These are phyloP conservation scores for Rhinoraja longicauda DNA, from an alignment of 2,797 vertebrate genomes.

Conservation along the genomic window DNA sequence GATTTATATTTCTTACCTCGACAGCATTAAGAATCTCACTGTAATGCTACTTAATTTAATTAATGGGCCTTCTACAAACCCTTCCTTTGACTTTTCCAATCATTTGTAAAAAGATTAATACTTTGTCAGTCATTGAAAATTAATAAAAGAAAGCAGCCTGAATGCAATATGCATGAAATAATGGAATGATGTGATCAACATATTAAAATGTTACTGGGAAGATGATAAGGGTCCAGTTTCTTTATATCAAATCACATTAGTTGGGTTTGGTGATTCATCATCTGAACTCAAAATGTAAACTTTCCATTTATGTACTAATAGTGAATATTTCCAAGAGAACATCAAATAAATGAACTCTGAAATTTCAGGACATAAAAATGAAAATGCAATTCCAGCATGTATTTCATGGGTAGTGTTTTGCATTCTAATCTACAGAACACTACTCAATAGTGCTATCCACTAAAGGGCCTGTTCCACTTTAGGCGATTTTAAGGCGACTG, in stretches of 20 bases:
- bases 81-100: neutral
- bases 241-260: neutral
- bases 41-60: neutral
- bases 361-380: neutral
- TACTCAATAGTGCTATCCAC: neutral
- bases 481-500: too few species aligned
- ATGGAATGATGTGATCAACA: neutral
- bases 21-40: conserved; percentile 14
- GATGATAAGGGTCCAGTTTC: neutral
- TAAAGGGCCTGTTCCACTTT: too few species aligned
- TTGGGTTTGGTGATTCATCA: too few species aligned
- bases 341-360: neutral
- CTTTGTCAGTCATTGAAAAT: neutral
- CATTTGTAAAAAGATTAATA: neutral
- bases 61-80: neutral
- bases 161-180: neutral
- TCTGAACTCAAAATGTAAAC: neutral
- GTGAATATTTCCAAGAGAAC: neutral
- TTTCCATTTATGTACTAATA: neutral
- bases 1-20: neutral
- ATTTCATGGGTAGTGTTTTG: neutral
- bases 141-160: neutral
- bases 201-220: neutral
- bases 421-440: neutral
- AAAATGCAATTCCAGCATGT: neutral